Evolutionary conservation across 2,113 vertebrate species (phyloP), one percentile per base, ranked within the genome.

Genomic region (Paraplagusia blochii): DNA sequence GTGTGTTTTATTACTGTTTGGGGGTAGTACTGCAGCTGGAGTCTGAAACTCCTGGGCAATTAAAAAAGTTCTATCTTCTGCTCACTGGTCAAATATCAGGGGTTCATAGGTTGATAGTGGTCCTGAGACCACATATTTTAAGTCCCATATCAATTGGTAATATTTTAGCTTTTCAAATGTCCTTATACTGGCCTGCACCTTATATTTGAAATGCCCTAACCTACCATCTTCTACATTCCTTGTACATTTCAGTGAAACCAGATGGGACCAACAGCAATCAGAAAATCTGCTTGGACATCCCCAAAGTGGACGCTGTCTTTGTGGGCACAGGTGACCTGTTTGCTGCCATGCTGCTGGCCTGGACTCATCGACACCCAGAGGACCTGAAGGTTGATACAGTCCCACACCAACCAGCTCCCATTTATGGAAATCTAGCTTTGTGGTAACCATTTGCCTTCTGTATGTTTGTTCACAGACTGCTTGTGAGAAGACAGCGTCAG

Each of bases 291-390:
- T 61, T 98, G 87, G 95, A 99, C 57, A 93, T 95, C 72, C 93
- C 86, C 15, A 95, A 91, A 79, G 93, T 96, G 14, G 94, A 98
- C 12, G 97, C 95, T 0, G 94, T 93, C 55, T 99, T 98, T 59
- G 95, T 99, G 76, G 95, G 97, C 40, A 99, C 97, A 0, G 95
- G 97, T 33, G 97, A 98, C 63, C 86, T 99, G 56, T 99, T 99
- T 1, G 94, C 96, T 16, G 95, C 96, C 47, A 89, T 99, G 94
- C 88, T 98, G 45, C 83, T 98, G 34, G 95, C 95, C 0, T 99
- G 97, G 96, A 97, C 95, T 4, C 95, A 96, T 76, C 91, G 91
- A 59, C 93, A 98, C 68, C 95, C 95, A 9, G 89, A 93, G 22
- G 92, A 98, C 59, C 87, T 98, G 52, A 99, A 98, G 93, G 97